Evolutionary conservation across 2,113 vertebrate genomes (phyloP), one percentile per base, ranked within the genome.

Genomic region (Bubo bubo): DNA sequence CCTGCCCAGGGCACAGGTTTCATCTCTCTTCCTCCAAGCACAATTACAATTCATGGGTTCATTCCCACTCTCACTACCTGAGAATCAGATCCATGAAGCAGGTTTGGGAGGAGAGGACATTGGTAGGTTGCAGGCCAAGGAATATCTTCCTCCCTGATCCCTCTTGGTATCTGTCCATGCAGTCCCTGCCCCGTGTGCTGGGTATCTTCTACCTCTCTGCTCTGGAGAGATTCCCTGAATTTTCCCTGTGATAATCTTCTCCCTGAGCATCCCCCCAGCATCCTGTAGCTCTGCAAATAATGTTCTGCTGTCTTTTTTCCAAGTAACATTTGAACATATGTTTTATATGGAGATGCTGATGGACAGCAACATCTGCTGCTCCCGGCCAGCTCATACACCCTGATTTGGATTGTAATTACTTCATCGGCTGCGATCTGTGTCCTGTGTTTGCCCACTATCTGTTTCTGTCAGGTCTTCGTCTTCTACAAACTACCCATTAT

Each of bases 341-440:
- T n/a, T 49, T 56, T 8, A 22, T 47, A 32, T 15, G 75, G 68
- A 32, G 77, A 39, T 79, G 68, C 76, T 95, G 91, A 53, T 37
- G 83, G 83, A 53, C 53, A 18, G 71, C 86, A 95, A 82, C 86
- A 82, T 73, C 95, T 93, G 95, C 91, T 86, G 93, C 94, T 83
- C 41, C 43, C 80, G 35, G 58, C 22, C 93, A 39, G 60, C 63
- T 80, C 52, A 0, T 7, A 4, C 12, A 2, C 83, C 74, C 64
- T 9, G 13, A 3, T 55, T 53, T 22, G 53, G 34, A 10, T 45
- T 71, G 75, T 7, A 37, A 67, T 86, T 28, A 3, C 85, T 67
- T 59, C 49, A 6, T 72, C 13, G 49, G 27, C 88, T 26, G 63
- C 0, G 5, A 68, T 68, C 76, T 26, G 20, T 45, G 77, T 52